Conservation (phyloP, 37 sponge, comb jelly and placozoan genomes). For the Halisarca cf. caerulea region DNA sequence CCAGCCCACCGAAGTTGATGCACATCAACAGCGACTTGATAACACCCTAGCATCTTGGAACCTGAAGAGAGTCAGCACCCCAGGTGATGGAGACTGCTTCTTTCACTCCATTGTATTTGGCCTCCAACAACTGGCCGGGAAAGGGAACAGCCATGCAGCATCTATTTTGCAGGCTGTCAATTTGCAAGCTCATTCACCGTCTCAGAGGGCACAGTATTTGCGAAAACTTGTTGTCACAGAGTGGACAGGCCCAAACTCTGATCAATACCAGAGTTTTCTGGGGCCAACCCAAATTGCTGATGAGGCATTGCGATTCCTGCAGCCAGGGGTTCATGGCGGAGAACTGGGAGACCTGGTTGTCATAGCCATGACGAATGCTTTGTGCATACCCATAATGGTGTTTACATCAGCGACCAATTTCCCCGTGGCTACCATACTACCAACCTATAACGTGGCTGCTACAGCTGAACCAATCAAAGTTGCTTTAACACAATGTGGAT, state of each 20-base stretch:
- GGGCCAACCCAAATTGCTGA: background rate
- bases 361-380: background rate
- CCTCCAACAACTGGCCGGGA: too few relatives aligned
- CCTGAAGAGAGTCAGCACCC: background rate
- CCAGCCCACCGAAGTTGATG: background rate
- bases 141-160: too few relatives aligned
- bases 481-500: background rate
- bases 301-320: background rate
- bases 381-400: background rate
- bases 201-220: too few relatives aligned
- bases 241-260: background rate
- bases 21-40: background rate
- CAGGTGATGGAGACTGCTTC: conserved; percentile 43
- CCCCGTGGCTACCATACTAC: background rate
- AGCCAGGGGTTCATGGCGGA: background rate
- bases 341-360: conserved; percentile 2
- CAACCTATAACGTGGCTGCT: background rate
- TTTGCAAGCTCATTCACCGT: too few relatives aligned
- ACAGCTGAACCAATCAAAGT: background rate
- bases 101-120: too few relatives aligned
- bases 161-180: too few relatives aligned
- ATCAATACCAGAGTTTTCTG: background rate
- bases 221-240: background rate
- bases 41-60: conserved; percentile 25
- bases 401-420: conserved; percentile 1